These are phyloP conservation scores for Sisor rabdophorus DNA, from an alignment of 2,113 vertebrate species.

Conservation along the genomic window DNA sequence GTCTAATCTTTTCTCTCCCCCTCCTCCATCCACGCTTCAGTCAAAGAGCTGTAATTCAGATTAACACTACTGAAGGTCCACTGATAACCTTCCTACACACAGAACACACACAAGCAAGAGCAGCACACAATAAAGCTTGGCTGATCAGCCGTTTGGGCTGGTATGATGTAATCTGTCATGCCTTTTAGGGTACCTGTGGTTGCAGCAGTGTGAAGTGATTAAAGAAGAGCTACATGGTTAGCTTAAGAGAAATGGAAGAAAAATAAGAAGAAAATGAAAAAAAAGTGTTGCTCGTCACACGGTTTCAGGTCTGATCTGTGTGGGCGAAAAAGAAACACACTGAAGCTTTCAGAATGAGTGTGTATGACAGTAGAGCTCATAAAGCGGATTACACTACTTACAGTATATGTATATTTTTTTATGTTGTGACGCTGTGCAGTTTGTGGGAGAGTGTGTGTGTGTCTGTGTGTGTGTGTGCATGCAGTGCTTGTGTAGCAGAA, in stretches of 20 bases:
- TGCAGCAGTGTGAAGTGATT: neutral
- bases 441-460: neutral
- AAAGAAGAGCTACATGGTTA: neutral
- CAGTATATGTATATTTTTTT: neutral
- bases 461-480: neutral
- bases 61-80: conserved; percentile 30
- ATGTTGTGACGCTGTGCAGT: neutral
- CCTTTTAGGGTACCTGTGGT: conserved; percentile 15
- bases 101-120: neutral
- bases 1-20: neutral
- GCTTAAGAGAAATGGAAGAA: neutral
- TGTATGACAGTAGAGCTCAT: neutral
- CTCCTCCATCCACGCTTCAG: conserved; percentile 20
- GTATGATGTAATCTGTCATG: conserved; percentile 1
- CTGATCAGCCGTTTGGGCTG: neutral
- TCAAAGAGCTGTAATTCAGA: conserved; percentile 37
- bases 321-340: neutral
- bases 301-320: neutral
- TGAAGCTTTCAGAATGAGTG: conserved; percentile 10
- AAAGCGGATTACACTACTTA: neutral
- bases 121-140: conserved; percentile 1
- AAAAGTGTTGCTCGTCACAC: neutral
- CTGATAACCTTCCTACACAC: conserved; percentile 30
- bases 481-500: neutral
- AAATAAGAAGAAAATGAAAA: neutral